A percentile compares a stretch with the other conserved stretches of the same genome.
Evolutionary conservation across 2,888 invertebrate species (phyloP).

Genomic region (Apamea epomidion): DNA sequence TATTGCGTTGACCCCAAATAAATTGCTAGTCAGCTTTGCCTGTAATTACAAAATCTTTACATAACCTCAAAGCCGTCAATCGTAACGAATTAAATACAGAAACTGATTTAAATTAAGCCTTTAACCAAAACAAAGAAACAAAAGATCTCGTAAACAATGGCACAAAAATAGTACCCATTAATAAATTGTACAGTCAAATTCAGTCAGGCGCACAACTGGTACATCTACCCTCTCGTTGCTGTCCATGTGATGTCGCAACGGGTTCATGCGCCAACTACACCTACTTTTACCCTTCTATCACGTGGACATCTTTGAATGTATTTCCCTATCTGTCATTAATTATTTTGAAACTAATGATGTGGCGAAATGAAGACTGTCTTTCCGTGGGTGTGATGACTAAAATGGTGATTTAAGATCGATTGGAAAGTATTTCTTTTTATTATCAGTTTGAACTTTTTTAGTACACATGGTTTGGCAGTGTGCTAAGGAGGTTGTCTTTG

Average conservation of each 20-base stretch:
- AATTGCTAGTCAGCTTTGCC: background rate
- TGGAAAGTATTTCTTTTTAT: background rate
- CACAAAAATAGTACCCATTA: constrained; percentile 4
- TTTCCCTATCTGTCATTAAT: constrained; percentile 51
- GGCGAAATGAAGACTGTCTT: constrained; percentile 12
- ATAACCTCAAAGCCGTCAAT: background rate
- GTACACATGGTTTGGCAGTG: background rate
- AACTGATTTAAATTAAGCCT: constrained; percentile 6
- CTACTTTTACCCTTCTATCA: constrained; percentile 49
- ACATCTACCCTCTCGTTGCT: constrained; percentile 15
- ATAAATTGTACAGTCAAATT: constrained; percentile 31
- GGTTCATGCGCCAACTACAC: constrained; percentile 42
- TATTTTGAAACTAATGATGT: constrained; percentile 37
- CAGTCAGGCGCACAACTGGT: constrained; percentile 43
- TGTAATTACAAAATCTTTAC: background rate
- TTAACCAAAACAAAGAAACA: constrained; percentile 25
- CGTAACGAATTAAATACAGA: background rate
- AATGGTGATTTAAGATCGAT: background rate
- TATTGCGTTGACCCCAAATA: no score
- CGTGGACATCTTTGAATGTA: constrained; percentile 33
- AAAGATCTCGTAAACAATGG: constrained; percentile 37
- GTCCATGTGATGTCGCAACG: constrained; percentile 38
- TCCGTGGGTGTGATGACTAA: constrained; percentile 9
- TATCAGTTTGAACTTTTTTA: background rate
- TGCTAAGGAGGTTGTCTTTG: background rate